A percentile compares a stretch with the other conserved stretches of the same genome.
Conservation (phyloP, 2,888 invertebrate genomes). For the Hanleya hanleyi region DNA sequence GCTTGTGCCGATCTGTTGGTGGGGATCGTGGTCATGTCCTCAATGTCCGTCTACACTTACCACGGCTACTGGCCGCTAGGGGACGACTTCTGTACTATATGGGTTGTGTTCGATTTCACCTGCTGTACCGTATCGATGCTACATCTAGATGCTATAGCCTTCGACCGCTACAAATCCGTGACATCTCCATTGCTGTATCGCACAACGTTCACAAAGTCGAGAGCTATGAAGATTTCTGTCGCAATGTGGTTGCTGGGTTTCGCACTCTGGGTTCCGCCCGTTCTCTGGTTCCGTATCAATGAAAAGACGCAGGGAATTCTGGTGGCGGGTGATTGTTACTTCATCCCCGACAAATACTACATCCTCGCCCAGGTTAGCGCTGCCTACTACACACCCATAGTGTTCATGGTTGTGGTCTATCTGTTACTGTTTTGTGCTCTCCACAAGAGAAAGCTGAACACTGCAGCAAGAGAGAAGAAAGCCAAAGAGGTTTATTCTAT, state of each 20-base stretch:
- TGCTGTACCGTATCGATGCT: slow-evolving; percentile 33
- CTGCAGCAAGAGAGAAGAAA: too few species aligned
- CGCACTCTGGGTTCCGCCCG: slow-evolving; percentile 21
- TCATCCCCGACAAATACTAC: slow-evolving; percentile 16
- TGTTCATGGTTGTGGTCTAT: slow-evolving; percentile 27
- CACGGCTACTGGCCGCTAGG: slow-evolving; percentile 36
- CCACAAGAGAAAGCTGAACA: neutral
- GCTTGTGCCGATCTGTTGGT: slow-evolving; percentile 31
- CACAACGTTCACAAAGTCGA: neutral
- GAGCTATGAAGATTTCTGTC: slow-evolving; percentile 1
- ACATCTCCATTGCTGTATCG: slow-evolving; percentile 23
- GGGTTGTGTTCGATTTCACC: slow-evolving; percentile 29
- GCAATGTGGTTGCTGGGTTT: slow-evolving; percentile 23
- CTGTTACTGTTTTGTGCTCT: slow-evolving; percentile 12
- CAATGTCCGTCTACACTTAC: slow-evolving; percentile 26
- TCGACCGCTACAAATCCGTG: slow-evolving; percentile 26
- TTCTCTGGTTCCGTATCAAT: slow-evolving; percentile 13
- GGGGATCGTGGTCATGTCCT: slow-evolving; percentile 29
- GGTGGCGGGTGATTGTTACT: slow-evolving; percentile 17
- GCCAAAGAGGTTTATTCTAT: too few species aligned
- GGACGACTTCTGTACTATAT: slow-evolving; percentile 23
- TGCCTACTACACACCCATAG: slow-evolving; percentile 21
- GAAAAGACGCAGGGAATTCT: neutral
- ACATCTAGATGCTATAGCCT: slow-evolving; percentile 27
- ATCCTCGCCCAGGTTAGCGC: slow-evolving; percentile 5